Conservation (phyloP, 1,140 invertebrate species). For the Batillaria attramentaria region DNA sequence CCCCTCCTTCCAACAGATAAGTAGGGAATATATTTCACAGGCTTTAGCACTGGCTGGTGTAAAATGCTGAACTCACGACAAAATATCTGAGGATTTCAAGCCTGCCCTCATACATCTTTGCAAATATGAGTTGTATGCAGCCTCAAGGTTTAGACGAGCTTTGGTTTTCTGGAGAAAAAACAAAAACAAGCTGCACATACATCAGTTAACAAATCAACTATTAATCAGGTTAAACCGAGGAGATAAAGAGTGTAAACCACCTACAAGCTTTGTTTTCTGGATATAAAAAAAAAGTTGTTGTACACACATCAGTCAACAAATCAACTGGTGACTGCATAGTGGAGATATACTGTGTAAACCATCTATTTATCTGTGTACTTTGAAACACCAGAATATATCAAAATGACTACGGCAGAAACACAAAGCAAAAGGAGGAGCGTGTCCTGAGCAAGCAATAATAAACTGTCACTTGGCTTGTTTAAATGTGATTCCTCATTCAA, state of each 20-base stretch:
- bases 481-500: too few species aligned
- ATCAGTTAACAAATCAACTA: too few species aligned
- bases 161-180: not conserved
- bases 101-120: not conserved
- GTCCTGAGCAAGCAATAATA: too few species aligned
- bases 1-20: not conserved
- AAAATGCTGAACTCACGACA: too few species aligned
- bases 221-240: too few species aligned
- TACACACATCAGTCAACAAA: not conserved
- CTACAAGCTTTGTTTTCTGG: not conserved
- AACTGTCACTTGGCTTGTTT: too few species aligned
- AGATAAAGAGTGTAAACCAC: too few species aligned
- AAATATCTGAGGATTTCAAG: not conserved
- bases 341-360: not conserved
- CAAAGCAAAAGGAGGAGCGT: too few species aligned
- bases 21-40: not conserved
- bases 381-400: too few species aligned
- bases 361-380: not conserved
- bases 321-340: not conserved
- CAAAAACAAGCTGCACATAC: not conserved
- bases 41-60: not conserved
- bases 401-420: too few species aligned
- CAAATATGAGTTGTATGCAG: constrained; percentile 11
- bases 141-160: constrained; percentile 8
- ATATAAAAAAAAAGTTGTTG: not conserved